Conservation (phyloP, 2,113 vertebrate species). For the Paracanthobrama guichenoti region DNA sequence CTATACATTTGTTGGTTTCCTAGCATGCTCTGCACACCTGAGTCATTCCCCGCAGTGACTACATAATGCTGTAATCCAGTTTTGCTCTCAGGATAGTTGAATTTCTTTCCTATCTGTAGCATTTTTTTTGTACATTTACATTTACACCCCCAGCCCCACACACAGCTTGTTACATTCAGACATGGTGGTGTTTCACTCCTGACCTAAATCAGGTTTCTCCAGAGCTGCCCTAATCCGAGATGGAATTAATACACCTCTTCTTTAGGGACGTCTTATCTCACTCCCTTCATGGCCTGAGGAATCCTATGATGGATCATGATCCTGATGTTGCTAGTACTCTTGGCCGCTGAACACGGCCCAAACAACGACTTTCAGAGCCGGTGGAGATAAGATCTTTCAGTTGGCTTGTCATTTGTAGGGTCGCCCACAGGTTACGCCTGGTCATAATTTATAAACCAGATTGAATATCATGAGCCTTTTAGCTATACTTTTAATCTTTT, state of each 20-base stretch:
- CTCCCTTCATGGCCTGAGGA: background rate
- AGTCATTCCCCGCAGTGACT: background rate
- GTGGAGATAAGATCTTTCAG: background rate
- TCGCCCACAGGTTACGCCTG: background rate
- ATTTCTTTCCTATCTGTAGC: background rate
- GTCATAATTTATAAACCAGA: background rate
- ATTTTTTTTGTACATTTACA: background rate
- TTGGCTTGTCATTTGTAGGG: constrained; percentile 3
- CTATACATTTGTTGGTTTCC: background rate
- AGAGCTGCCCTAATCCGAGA: background rate
- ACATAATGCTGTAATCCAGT: background rate
- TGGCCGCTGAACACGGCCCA: background rate
- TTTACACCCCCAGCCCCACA: background rate
- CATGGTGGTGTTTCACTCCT: background rate
- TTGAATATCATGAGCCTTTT: constrained; percentile 18
- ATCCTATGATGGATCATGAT: background rate
- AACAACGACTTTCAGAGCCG: constrained; percentile 5
- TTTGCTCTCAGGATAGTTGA: background rate
- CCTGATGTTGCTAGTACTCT: constrained; percentile 4
- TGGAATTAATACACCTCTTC: background rate
- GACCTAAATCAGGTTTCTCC: background rate
- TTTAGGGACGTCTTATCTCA: background rate
- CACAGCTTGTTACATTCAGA: background rate
- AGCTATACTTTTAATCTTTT: constrained; percentile 12
- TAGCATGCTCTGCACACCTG: background rate